Evolutionary conservation across 2,113 vertebrate genomes (phyloP).

Genomic region (Pollimyrus isidori): DNA sequence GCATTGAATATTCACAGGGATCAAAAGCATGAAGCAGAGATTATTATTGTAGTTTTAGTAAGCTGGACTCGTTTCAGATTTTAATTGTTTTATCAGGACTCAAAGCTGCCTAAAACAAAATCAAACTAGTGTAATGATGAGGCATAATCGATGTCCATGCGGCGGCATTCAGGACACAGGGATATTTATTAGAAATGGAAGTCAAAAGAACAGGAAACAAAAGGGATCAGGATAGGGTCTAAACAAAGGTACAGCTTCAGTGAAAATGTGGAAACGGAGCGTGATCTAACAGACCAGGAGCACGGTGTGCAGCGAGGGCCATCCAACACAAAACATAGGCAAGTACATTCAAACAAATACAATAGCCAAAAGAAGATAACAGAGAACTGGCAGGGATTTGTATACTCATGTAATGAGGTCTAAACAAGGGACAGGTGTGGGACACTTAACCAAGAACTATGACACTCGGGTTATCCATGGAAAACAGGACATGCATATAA

Average conservation of each 20-base stretch:
- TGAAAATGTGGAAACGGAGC: background rate
- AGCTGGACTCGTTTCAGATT: background rate
- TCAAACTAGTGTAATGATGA: background rate
- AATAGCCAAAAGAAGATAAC: background rate
- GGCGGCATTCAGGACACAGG: background rate
- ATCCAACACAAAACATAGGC: background rate
- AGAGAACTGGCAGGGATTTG: background rate
- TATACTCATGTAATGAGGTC: background rate
- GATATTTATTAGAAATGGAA: background rate
- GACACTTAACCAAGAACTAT: background rate
- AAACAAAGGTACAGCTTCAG: background rate
- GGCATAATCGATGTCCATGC: background rate
- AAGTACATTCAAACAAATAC: background rate
- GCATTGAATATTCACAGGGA: background rate
- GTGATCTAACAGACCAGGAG: background rate
- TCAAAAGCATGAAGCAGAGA: background rate
- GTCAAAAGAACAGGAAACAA: background rate
- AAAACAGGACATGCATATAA: background rate
- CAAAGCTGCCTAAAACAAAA: background rate
- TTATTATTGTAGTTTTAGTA: background rate
- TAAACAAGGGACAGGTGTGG: background rate
- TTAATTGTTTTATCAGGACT: background rate
- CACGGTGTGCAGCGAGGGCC: background rate
- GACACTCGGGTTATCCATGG: background rate
- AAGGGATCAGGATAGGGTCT: background rate